A percentile compares a stretch with the other conserved stretches of the same genome.
These are phyloP conservation scores for Cynopterus brachyotis DNA, from an alignment of 2,113 vertebrate genomes.

Conservation along the genomic window DNA sequence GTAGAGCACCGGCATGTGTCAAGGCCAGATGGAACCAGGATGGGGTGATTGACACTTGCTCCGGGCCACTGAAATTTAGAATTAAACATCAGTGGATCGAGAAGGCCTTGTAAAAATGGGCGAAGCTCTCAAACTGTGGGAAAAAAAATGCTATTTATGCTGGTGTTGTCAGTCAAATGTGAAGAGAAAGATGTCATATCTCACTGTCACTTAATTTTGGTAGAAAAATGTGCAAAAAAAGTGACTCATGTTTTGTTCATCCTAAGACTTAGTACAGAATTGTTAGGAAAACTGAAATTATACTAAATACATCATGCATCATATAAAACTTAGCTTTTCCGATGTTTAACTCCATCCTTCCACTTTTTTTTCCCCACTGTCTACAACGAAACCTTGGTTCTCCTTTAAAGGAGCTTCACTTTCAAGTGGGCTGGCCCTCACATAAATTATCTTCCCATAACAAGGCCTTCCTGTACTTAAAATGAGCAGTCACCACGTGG, in stretches of 20 bases:
- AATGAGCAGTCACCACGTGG: not conserved
- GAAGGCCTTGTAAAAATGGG: not conserved
- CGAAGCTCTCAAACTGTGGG: conserved; percentile 8
- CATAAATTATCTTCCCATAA: not conserved
- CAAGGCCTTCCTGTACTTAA: not conserved
- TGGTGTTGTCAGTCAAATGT: not conserved
- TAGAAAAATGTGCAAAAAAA: not conserved
- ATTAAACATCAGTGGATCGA: not conserved
- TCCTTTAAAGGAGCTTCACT: not conserved
- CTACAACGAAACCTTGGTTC: not conserved
- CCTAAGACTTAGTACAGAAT: not conserved
- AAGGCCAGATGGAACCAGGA: not conserved
- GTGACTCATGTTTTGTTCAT: not conserved
- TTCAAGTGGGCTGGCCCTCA: not conserved
- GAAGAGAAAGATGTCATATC: not conserved
- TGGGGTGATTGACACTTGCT: not conserved
- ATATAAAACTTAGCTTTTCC: not conserved
- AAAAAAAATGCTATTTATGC: not conserved
- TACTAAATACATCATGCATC: not conserved
- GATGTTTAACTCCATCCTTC: not conserved
- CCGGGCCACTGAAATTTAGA: not conserved
- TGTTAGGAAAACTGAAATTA: not conserved
- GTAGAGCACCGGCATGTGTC: not conserved
- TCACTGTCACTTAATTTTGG: not conserved
- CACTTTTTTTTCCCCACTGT: not conserved